Evolutionary conservation across 2,888 invertebrate genomes (phyloP).

Genomic region (Dioctria rufipes): DNA sequence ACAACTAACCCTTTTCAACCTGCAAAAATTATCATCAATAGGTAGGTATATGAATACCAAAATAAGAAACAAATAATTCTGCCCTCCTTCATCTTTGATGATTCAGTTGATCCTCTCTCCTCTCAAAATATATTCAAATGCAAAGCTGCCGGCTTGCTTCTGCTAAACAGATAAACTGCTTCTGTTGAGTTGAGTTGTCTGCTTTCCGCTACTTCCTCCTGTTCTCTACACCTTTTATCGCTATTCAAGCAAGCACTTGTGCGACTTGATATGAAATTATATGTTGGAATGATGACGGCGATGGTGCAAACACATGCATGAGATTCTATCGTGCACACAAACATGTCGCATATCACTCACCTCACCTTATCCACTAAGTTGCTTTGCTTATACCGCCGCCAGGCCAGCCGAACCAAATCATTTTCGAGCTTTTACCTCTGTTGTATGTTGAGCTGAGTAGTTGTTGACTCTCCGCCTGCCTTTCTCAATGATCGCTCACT

Average conservation of each 20-base stretch:
- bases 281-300: not conserved
- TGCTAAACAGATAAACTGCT: not conserved
- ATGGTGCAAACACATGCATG: constrained; percentile 3
- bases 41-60: not conserved
- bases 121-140: not conserved
- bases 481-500: constrained; percentile 29
- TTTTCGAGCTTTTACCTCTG: constrained; percentile 30
- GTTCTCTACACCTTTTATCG: constrained; percentile 28
- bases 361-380: not conserved
- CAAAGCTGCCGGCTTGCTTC: not conserved
- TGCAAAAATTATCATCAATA: not conserved
- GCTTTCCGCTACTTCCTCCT: constrained; percentile 8
- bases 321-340: constrained; percentile 12
- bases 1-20: not conserved
- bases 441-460: not conserved
- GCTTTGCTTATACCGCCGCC: constrained; percentile 6
- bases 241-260: not conserved
- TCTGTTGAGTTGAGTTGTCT: not conserved
- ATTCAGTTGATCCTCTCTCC: not conserved
- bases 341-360: constrained; percentile 43
- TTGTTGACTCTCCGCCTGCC: not conserved
- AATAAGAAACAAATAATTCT: constrained; percentile 1
- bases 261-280: constrained; percentile 26
- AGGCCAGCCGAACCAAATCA: constrained; percentile 8
- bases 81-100: not conserved